Conservation (phyloP, 2,888 invertebrate species). For the Argyra leucocephala region DNA sequence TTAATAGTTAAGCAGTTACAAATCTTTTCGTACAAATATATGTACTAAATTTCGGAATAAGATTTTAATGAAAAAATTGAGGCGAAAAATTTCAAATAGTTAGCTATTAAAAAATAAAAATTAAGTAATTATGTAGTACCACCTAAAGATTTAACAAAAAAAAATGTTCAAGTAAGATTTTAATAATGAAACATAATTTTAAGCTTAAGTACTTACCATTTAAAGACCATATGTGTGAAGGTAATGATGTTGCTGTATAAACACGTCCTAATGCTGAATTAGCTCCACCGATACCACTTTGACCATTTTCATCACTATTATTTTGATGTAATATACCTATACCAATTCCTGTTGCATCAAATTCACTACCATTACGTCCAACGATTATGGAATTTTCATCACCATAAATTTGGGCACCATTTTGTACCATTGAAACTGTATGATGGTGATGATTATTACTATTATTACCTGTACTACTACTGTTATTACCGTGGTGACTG, state of each 20-base stretch:
- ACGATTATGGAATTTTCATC: conserved; percentile 61
- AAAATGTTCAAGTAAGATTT: no score
- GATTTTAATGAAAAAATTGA: no score
- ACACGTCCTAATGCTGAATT: conserved; percentile 62
- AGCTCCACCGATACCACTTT: conserved; percentile 39
- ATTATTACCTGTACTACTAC: conserved; percentile 20
- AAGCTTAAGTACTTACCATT: conserved; percentile 57
- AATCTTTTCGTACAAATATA: no score
- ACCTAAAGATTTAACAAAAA: no score
- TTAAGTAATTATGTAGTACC: no score
- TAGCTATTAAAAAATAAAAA: no score
- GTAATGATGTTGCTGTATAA: conserved; percentile 79
- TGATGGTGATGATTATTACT: conserved; percentile 43
- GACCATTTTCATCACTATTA: conserved; percentile 25
- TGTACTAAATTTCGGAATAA: no score
- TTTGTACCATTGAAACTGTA: conserved; percentile 35
- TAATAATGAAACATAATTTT: no score
- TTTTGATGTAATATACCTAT: conserved; percentile 22
- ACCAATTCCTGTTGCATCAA: conserved; percentile 7
- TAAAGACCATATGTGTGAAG: conserved; percentile 85
- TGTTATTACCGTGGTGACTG: background rate
- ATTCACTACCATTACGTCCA: conserved; percentile 40
- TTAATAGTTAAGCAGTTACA: no score
- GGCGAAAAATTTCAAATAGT: no score
- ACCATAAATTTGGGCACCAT: conserved; percentile 21